Evolutionary conservation across 2,888 invertebrate species (phyloP).

Genomic region (Epistrophe grossulariae): DNA sequence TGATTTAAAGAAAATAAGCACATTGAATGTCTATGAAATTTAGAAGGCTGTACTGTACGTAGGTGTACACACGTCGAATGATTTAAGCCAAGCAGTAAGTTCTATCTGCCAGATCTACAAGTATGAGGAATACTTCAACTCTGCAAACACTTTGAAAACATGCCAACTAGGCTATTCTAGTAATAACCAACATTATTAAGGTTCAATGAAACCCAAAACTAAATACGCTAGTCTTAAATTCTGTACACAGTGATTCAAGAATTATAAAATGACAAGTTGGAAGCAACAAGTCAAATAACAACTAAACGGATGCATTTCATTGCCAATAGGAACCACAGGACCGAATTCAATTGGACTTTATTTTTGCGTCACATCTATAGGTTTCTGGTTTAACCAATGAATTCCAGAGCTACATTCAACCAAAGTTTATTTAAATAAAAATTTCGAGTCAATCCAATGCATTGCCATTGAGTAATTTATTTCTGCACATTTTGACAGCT

Average conservation of each 20-base stretch:
- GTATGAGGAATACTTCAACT: not conserved
- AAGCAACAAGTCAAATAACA: slow-evolving; percentile 20
- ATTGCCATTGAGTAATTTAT: slow-evolving; percentile 50
- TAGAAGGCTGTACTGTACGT: too few relatives aligned
- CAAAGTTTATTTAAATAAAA: not conserved
- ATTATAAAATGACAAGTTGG: not conserved
- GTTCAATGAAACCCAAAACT: not conserved
- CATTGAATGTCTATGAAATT: too few relatives aligned
- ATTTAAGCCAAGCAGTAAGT: too few relatives aligned
- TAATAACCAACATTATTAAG: not conserved
- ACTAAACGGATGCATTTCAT: not conserved
- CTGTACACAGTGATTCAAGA: not conserved
- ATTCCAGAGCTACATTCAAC: not conserved
- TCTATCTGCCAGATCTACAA: not conserved
- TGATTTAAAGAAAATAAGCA: not conserved
- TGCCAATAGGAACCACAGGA: not conserved
- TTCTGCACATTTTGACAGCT: slow-evolving; percentile 73
- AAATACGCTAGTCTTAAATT: not conserved
- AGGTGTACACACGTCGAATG: too few relatives aligned
- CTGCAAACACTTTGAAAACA: not conserved
- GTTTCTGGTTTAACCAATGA: not conserved
- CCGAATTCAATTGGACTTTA: not conserved
- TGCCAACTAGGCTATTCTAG: not conserved
- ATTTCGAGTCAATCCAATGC: slow-evolving; percentile 17
- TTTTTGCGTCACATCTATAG: slow-evolving; percentile 18